A percentile compares a stretch with the other conserved stretches of the same genome.
Evolutionary conservation across 2,113 vertebrate species (phyloP).

Genomic region (Leptosomus discolor): DNA sequence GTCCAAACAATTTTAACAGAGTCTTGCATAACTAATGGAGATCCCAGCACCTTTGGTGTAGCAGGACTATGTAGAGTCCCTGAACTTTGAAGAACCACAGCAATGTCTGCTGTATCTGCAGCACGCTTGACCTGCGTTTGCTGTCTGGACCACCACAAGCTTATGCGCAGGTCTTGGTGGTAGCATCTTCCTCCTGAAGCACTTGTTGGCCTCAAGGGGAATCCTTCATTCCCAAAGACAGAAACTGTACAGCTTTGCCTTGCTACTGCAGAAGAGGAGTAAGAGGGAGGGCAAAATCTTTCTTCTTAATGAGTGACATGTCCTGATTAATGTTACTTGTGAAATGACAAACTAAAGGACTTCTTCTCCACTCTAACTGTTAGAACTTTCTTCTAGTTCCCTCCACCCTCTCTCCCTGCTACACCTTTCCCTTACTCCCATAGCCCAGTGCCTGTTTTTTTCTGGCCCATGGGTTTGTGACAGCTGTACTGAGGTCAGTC

Average conservation of each 20-base stretch:
- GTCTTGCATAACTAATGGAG: not conserved
- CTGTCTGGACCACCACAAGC: not conserved
- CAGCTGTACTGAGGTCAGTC: not conserved
- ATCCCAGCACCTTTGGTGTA: not conserved
- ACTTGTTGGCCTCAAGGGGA: not conserved
- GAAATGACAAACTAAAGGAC: not conserved
- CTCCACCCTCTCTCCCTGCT: accelerated
- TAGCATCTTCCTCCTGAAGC: not conserved
- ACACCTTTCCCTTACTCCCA: not conserved
- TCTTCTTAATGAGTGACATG: not conserved
- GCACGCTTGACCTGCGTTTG: accelerated
- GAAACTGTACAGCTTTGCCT: not conserved
- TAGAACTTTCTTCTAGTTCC: not conserved
- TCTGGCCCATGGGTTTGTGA: not conserved
- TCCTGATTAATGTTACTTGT: not conserved
- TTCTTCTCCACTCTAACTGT: not conserved
- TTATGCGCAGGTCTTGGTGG: not conserved
- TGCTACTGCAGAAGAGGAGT: not conserved
- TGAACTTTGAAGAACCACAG: not conserved
- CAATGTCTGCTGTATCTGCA: not conserved
- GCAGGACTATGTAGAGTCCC: not conserved
- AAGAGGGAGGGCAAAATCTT: not conserved
- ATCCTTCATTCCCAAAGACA: not conserved
- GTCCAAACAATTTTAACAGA: not conserved
- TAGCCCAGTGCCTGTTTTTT: not conserved